Conservation (phyloP, 2,113 vertebrate species). For the Hylia prasina region DNA sequence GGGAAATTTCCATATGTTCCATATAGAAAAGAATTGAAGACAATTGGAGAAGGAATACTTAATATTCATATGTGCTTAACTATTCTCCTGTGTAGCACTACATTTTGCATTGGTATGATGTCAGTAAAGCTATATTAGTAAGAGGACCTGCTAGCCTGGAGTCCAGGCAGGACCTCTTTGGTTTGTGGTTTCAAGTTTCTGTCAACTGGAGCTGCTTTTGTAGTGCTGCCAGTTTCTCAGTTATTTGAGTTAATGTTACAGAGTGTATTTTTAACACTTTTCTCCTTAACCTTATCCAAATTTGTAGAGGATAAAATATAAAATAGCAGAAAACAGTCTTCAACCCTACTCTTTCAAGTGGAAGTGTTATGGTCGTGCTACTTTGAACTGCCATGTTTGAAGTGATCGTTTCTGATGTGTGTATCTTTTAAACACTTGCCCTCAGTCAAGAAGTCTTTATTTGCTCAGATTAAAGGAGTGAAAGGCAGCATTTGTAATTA, state of each 20-base stretch:
- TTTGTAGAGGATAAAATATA: neutral
- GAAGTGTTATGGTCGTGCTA: neutral
- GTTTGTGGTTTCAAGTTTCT: neutral
- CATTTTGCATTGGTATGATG: neutral
- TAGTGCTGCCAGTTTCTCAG: neutral
- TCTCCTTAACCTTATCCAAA: neutral
- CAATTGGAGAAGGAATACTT: neutral
- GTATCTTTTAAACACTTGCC: neutral
- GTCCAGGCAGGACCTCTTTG: neutral
- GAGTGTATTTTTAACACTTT: neutral
- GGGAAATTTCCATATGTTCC: neutral
- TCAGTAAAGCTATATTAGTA: neutral
- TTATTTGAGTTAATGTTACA: neutral
- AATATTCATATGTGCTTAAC: neutral
- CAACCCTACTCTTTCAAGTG: neutral
- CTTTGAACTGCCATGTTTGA: neutral
- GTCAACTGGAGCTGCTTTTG: neutral
- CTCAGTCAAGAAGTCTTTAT: neutral
- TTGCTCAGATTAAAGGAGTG: neutral
- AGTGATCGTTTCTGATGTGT: neutral
- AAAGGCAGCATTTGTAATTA: neutral
- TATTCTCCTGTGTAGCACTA: neutral
- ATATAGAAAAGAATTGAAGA: neutral
- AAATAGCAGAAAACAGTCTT: neutral
- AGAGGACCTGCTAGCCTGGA: neutral